phyloP scores from a whole-genome alignment of 64 coral and sea anemone species.

The Montipora capricornis region DNA sequence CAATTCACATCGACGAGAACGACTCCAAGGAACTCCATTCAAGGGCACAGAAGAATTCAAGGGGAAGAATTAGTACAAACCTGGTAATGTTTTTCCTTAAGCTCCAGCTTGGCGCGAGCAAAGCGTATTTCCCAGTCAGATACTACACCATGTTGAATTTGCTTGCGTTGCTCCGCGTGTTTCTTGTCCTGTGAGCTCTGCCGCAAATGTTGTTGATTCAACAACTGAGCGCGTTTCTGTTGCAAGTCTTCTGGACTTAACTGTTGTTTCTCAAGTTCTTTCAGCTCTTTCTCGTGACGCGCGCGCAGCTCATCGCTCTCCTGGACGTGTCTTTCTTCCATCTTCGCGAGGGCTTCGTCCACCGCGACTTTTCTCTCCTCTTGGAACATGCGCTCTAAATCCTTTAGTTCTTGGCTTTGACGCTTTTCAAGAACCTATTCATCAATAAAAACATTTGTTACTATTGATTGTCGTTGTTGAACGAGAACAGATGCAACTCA shows the following conservation, averaged over 20 bases:
- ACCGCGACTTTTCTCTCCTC: slow-evolving; percentile 92
- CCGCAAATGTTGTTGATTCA: slow-evolving; percentile 93
- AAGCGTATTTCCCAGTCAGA: slow-evolving; percentile 96
- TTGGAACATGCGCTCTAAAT: slow-evolving; percentile 89
- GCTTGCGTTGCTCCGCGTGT: slow-evolving; percentile 80
- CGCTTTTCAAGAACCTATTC: slow-evolving; percentile 89
- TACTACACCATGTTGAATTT: slow-evolving; percentile 80
- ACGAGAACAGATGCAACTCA: background rate
- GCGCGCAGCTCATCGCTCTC: slow-evolving; percentile 84
- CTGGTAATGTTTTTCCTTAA: slow-evolving; percentile 98
- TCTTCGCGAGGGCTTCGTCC: slow-evolving; percentile 89
- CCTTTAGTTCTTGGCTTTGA: slow-evolving; percentile 90
- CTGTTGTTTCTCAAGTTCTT: slow-evolving; percentile 70
- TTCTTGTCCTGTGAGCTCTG: slow-evolving; percentile 90
- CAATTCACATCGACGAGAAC: too few species aligned
- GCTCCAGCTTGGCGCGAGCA: slow-evolving; percentile 94
- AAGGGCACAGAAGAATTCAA: too few species aligned
- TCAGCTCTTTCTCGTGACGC: slow-evolving; percentile 75
- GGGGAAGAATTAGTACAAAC: slow-evolving; percentile 39
- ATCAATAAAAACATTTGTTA: background rate
- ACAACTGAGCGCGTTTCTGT: slow-evolving; percentile 84
- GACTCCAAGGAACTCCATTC: too few species aligned
- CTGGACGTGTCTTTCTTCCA: slow-evolving; percentile 91
- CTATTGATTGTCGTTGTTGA: background rate
- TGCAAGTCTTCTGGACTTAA: slow-evolving; percentile 85